Evolutionary conservation across 2,797 vertebrate species (phyloP).

Genomic region (Monodelphis domestica): DNA sequence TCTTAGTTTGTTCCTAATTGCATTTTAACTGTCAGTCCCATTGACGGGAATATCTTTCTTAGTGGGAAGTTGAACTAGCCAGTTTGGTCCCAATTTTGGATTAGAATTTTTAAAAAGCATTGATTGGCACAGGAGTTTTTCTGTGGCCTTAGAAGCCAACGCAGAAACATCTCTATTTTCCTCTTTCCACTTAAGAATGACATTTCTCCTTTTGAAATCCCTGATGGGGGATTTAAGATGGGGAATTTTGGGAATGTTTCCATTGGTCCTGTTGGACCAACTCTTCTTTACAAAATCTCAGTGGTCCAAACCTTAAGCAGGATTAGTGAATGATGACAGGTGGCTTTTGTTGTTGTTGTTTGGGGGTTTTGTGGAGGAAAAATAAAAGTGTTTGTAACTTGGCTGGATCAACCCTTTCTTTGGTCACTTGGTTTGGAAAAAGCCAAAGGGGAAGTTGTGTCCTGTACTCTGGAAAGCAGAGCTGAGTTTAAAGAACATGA

Average conservation of each 20-base stretch:
- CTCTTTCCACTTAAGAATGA: constrained; percentile 18
- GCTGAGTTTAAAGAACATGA: not conserved
- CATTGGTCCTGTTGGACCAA: not conserved
- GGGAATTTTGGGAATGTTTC: constrained; percentile 8
- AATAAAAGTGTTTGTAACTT: constrained; percentile 23
- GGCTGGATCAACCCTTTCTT: constrained; percentile 7
- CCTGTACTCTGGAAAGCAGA: not conserved
- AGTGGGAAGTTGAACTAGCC: constrained; percentile 38
- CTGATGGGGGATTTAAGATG: not conserved
- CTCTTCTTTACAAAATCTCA: not conserved
- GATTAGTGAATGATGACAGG: constrained; percentile 13
- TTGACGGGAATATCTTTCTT: constrained; percentile 3
- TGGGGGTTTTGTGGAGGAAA: constrained; percentile 3
- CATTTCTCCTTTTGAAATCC: constrained; percentile 34
- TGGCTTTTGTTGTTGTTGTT: constrained; percentile 29
- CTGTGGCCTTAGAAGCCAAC: not conserved
- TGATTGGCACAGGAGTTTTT: not conserved
- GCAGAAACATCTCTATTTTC: constrained; percentile 7
- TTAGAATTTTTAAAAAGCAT: not conserved
- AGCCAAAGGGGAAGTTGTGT: not conserved
- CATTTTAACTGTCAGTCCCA: not conserved
- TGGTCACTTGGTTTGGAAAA: not conserved
- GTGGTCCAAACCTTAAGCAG: constrained; percentile 21
- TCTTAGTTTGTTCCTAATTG: constrained; percentile 39
- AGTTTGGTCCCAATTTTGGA: not conserved